phyloP scores from a whole-genome alignment of 2,888 invertebrate species.

The Melinaea menophilus region DNA sequence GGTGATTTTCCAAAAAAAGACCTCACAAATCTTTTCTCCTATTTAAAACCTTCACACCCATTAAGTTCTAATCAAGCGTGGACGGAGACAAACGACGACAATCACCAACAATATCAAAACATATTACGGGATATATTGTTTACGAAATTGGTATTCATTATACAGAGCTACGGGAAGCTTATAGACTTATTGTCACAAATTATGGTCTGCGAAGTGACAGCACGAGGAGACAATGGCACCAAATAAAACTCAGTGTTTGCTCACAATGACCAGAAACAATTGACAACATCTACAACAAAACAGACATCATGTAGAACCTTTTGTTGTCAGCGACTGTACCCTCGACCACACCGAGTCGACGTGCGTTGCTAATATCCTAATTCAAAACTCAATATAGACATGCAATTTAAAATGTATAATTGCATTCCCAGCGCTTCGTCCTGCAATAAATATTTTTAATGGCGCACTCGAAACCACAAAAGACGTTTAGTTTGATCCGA shows the following conservation, averaged over 20 bases:
- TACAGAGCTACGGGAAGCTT: conserved; percentile 61
- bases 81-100: conserved; percentile 49
- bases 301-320: conserved; percentile 36
- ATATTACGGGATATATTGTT: conserved; percentile 69
- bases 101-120: conserved; percentile 71
- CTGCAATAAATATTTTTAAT: conserved; percentile 17
- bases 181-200: conserved; percentile 47
- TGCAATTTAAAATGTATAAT: conserved; percentile 36
- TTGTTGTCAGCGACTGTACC: conserved; percentile 59
- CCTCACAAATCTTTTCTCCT: conserved; percentile 39
- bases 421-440: conserved; percentile 23
- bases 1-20: conserved; percentile 39
- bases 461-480: background rate
- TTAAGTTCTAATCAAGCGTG: conserved; percentile 58
- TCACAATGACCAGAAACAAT: conserved; percentile 52
- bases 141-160: conserved; percentile 66
- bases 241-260: conserved; percentile 48
- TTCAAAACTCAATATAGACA: conserved; percentile 44
- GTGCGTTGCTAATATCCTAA: conserved; percentile 71
- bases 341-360: conserved; percentile 66
- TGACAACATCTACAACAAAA: conserved; percentile 41
- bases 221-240: conserved; percentile 38
- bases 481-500: background rate
- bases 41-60: conserved; percentile 56
- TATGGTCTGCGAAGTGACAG: conserved; percentile 50